phyloP scores from a whole-genome alignment of 2,113 vertebrate genomes.

The Microcebus ravelobensis region DNA sequence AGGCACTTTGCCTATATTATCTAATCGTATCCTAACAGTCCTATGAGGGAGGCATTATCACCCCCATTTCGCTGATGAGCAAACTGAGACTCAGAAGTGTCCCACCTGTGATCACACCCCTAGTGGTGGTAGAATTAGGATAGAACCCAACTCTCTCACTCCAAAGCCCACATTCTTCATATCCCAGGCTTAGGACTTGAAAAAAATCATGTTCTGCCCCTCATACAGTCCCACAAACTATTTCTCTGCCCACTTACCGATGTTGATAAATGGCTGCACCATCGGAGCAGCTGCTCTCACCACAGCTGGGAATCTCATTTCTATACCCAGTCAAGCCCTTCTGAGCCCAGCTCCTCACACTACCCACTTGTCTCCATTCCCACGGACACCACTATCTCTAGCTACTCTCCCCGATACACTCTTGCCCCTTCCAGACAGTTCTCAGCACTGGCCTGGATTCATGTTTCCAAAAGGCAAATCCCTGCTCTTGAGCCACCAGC shows the following conservation, averaged over 20 bases:
- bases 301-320: not conserved
- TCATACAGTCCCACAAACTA: not conserved
- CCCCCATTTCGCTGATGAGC: not conserved
- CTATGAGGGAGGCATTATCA: not conserved
- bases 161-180: not conserved
- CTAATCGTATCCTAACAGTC: not conserved
- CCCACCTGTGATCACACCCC: not conserved
- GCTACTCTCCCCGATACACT: not conserved
- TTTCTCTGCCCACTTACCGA: not conserved
- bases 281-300: not conserved
- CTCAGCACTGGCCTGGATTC: not conserved
- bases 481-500: not conserved
- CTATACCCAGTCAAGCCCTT: not conserved
- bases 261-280: not conserved
- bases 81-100: not conserved
- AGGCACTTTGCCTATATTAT: not conserved
- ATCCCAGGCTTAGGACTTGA: not conserved
- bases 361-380: not conserved
- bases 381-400: not conserved
- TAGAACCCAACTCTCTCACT: not conserved
- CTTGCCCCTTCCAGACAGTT: not conserved
- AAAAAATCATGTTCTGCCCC: not conserved
- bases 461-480: not conserved
- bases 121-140: not conserved
- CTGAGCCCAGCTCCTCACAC: not conserved